Conservation (phyloP, 2,797 vertebrate genomes). For the Protonibea diacanthus region DNA sequence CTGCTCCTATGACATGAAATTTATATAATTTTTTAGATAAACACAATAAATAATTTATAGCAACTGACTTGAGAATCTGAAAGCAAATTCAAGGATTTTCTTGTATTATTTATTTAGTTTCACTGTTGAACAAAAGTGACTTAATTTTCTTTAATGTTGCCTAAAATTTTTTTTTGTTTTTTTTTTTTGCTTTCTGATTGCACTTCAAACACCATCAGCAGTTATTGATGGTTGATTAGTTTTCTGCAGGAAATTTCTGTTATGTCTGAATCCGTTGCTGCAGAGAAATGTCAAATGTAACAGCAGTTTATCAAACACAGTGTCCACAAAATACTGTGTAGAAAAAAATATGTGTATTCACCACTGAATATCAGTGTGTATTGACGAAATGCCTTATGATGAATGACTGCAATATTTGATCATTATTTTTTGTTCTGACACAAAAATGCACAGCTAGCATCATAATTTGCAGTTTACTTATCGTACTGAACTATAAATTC, state of each 20-base stretch:
- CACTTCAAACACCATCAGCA: neutral
- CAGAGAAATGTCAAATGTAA: neutral
- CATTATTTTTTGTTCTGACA: neutral
- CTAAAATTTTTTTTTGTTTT: neutral
- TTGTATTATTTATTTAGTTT: neutral
- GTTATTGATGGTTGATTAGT: constrained; percentile 7
- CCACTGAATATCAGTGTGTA: neutral
- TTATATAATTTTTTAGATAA: too few species aligned
- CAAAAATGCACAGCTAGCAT: neutral
- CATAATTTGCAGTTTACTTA: neutral
- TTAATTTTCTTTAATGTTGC: neutral
- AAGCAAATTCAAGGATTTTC: neutral
- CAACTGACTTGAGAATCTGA: neutral
- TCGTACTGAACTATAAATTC: too few species aligned
- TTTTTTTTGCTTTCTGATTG: neutral
- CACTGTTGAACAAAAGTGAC: neutral
- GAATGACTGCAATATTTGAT: neutral
- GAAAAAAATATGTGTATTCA: neutral
- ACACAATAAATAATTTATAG: too few species aligned
- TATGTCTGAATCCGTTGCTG: neutral
- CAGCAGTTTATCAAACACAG: constrained; percentile 10
- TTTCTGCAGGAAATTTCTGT: neutral
- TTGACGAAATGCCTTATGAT: constrained; percentile 12
- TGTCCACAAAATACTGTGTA: neutral
- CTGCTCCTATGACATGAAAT: neutral